These are phyloP conservation scores for Labrus mixtus DNA, from an alignment of 2,113 vertebrate species.

Conservation along the genomic window DNA sequence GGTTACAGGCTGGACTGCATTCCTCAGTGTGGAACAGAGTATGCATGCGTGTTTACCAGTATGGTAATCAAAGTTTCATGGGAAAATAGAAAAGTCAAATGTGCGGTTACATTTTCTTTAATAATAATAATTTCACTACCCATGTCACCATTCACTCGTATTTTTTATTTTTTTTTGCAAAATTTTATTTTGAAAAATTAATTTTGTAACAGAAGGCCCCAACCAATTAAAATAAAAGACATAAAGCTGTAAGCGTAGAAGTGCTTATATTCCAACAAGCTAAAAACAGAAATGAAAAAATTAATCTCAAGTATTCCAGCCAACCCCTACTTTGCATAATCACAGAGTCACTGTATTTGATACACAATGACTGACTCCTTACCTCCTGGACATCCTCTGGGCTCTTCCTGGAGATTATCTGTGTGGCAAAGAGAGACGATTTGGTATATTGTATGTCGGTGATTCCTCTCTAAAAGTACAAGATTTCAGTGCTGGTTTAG, in stretches of 20 bases:
- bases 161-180: too few relatives aligned
- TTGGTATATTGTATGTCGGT: background rate
- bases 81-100: background rate
- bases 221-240: too few relatives aligned
- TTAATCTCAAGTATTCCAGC: background rate
- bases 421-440: conserved; percentile 66
- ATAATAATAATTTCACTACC: too few relatives aligned
- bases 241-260: too few relatives aligned
- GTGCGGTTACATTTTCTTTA: background rate
- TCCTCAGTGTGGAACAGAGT: conserved; percentile 14
- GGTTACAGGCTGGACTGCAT: conserved; percentile 32
- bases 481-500: background rate
- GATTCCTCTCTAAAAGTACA: background rate
- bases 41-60: background rate
- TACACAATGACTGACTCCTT: conserved; percentile 57
- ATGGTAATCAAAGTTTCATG: background rate
- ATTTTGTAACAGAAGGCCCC: too few relatives aligned
- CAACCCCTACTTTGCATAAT: background rate
- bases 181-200: too few relatives aligned
- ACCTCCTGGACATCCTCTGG: conserved; percentile 99
- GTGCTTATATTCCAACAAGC: too few relatives aligned
- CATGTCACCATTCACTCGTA: too few relatives aligned
- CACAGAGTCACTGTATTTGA: background rate
- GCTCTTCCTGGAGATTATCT: conserved; percentile 97
- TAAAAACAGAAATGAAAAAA: background rate